A percentile compares a stretch with the other conserved stretches of the same genome.
Evolutionary conservation across 2,113 vertebrate genomes (phyloP).

Genomic region (cat (Felis catus)): F.catus_Fca126_mat1.0 CM031416.1:82550501-82551000

Average conservation of each 20-base stretch:
- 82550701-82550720: background rate
- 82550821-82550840: background rate
- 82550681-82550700: background rate
- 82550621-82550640: background rate
- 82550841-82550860: background rate
- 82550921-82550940: background rate
- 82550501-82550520: slow-evolving; percentile 53
- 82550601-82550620: background rate
- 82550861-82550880: background rate
- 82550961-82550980: background rate
- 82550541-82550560: background rate
- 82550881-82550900: background rate
- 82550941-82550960: background rate
- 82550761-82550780: background rate
- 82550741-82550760: background rate
- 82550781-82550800: background rate
- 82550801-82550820: background rate
- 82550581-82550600: background rate
- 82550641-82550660: slow-evolving; percentile 8
- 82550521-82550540: background rate
- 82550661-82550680: slow-evolving; percentile 8
- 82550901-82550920: background rate
- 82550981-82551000: background rate
- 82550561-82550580: background rate
- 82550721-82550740: background rate